Base-by-base conservation (phyloP, 2,888 invertebrate genomes). In the Cataglyphis livida region DNA sequence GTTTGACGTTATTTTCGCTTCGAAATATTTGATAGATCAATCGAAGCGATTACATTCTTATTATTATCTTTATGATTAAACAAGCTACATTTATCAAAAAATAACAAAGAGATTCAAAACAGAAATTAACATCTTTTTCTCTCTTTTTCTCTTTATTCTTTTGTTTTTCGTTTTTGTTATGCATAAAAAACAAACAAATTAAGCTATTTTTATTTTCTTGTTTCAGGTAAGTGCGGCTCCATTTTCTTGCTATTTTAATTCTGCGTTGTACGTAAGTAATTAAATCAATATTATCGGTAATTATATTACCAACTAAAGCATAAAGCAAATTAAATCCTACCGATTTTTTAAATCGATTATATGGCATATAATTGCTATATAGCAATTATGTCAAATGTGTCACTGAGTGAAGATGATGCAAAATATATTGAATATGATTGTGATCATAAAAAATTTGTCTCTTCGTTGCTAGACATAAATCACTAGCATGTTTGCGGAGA, bases 211-310 rank as follows among this genome's bases (percentile, higher is more conserved):
- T 38, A 35, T 73, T 84, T 81, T 41, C 64, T 78, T 88, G 84
- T 88, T 88, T 81, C 82, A 88, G 88, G 88, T 88, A 88, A 88
- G 87, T 87, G 83, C n/a, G 12, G 3, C 62, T 71, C 57, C 18
- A 9, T 28, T 18, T n/a, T 9, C 21, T 70, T 32, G 12, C 32
- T 4, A 70, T n/a, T 71, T 78, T 68, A 6, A 25, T 59, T n/a
- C 61, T 25, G 44, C 28, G 9, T 28, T 41, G 68, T 15, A 44
- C 76, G 88, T 88, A 82, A 88, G 88, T 88, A 81, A 81, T 62
- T 64, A 21, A 82, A 57, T 38, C 21, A 64, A n/a, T 25, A 9
- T 75, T 4, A 51, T 25, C 28, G n/a, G 10, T 3, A 15, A 54
- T 54, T 38, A 66, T 25, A 21, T 71, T 25, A 41, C 3, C 21